A percentile compares a stretch with the other conserved stretches of the same genome.
phyloP scores from a whole-genome alignment of 64 coral and sea anemone genomes.

The Pocillopora damicornis region DNA sequence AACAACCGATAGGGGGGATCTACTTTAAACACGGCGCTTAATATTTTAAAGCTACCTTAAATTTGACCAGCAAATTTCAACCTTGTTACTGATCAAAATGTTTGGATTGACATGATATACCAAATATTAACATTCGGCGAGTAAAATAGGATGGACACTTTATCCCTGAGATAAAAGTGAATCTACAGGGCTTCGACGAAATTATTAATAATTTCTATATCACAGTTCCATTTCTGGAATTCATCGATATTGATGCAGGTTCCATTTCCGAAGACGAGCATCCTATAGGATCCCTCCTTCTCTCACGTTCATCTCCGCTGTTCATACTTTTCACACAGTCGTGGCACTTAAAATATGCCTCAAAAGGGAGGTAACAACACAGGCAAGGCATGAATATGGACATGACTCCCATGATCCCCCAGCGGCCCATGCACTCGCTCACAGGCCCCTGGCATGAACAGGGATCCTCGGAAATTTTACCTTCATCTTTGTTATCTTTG shows the following conservation, averaged over 20 bases:
- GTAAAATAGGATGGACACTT: neutral
- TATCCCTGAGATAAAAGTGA: no score
- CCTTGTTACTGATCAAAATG: neutral
- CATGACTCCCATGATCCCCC: constrained; percentile 65
- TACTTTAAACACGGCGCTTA: no score
- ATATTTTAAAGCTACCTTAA: neutral
- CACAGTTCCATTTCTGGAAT: neutral
- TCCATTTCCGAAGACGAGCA: neutral
- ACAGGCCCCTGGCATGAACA: constrained; percentile 71
- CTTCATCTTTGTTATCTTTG: constrained; percentile 63
- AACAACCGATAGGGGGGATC: no score
- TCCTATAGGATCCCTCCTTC: neutral
- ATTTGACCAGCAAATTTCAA: neutral
- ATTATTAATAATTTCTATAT: neutral
- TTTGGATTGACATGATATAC: neutral
- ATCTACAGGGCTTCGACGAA: neutral
- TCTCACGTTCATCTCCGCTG: neutral
- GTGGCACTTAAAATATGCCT: constrained; percentile 49
- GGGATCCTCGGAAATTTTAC: constrained; percentile 44
- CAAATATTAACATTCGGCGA: neutral
- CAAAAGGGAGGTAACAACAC: constrained; percentile 74
- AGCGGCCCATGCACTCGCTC: constrained; percentile 56
- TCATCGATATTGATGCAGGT: neutral
- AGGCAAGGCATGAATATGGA: constrained; percentile 75
- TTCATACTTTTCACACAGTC: constrained; percentile 1